Conservation (phyloP, 2,888 invertebrate species). For the Dryococelus australis region DNA sequence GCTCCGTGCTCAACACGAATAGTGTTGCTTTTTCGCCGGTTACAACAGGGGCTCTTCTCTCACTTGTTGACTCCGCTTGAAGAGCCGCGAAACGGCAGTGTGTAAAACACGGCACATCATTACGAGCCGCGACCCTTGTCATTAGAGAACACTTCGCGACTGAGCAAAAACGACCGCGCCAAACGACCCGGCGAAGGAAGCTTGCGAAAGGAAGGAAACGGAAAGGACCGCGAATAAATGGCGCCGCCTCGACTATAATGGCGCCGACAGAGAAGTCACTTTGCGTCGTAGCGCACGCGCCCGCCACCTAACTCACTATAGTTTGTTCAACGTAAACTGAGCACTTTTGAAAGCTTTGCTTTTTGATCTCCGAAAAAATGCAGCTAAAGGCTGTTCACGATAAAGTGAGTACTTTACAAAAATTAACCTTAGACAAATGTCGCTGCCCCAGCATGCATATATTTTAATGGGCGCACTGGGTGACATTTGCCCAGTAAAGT, state of each 20-base stretch:
- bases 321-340: too few relatives aligned
- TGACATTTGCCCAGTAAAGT: too few relatives aligned
- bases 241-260: not conserved
- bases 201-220: not conserved
- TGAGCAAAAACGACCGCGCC: not conserved
- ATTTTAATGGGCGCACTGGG: too few relatives aligned
- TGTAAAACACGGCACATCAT: not conserved
- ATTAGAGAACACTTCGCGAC: not conserved
- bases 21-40: not conserved
- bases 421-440: too few relatives aligned
- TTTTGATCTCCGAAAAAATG: too few relatives aligned
- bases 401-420: too few relatives aligned
- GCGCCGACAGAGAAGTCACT: not conserved
- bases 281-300: not conserved
- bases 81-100: not conserved
- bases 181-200: not conserved
- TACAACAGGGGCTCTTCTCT: not conserved
- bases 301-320: too few relatives aligned
- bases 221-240: not conserved
- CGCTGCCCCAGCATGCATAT: too few relatives aligned
- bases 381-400: too few relatives aligned
- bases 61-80: not conserved
- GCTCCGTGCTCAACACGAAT: not conserved
- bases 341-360: too few relatives aligned
- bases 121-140: conserved; percentile 6